phyloP scores from a whole-genome alignment of 37 sponge, comb jelly and placozoan species.

The Haliclona indistincta region DNA sequence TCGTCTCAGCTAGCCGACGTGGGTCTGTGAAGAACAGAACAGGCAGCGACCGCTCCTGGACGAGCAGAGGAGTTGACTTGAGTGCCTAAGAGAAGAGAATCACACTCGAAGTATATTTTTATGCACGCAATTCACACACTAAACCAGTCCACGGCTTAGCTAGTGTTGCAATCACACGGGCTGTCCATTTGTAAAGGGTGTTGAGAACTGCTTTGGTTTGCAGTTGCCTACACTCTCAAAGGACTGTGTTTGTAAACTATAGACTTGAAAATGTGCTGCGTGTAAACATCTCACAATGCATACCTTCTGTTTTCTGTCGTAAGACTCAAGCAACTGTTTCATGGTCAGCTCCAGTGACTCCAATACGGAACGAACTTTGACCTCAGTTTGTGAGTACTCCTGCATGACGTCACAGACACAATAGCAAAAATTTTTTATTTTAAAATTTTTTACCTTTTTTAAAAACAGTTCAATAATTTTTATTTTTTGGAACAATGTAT shows the following conservation, averaged over 20 bases:
- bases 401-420: too few relatives aligned
- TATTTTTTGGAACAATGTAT: too few relatives aligned
- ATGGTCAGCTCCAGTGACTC: constrained; percentile 43
- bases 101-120: background rate
- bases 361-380: constrained; percentile 24
- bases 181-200: too few relatives aligned
- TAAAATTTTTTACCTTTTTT: too few relatives aligned
- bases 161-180: too few relatives aligned
- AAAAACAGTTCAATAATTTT: too few relatives aligned
- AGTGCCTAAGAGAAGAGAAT: constrained; percentile 24
- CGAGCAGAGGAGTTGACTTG: constrained; percentile 33
- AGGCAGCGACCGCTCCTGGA: constrained; percentile 60
- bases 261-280: too few relatives aligned
- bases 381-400: constrained; percentile 24
- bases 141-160: background rate
- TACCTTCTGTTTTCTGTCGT: constrained; percentile 52
- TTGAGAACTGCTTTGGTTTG: too few relatives aligned
- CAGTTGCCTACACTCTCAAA: too few relatives aligned
- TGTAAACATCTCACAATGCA: too few relatives aligned
- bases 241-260: too few relatives aligned
- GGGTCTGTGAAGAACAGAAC: constrained; percentile 77
- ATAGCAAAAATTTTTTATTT: too few relatives aligned
- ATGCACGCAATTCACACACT: background rate
- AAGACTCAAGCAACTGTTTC: constrained; percentile 38
- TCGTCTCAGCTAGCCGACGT: constrained; percentile 12